phyloP scores from a whole-genome alignment of 2,113 vertebrate genomes.

The Cromileptes altivelis region DNA sequence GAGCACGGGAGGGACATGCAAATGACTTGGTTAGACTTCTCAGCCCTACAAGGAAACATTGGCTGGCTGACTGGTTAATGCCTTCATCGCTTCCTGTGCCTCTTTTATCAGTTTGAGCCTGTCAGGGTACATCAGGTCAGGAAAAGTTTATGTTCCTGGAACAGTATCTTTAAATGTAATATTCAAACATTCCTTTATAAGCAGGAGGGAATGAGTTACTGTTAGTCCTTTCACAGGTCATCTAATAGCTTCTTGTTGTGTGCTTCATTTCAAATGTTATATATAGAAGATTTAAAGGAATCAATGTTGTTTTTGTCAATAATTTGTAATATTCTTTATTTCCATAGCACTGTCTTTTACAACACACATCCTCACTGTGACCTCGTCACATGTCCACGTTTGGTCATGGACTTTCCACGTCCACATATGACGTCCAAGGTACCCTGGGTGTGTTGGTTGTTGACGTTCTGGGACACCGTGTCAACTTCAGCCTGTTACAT shows the following conservation, averaged over 20 bases:
- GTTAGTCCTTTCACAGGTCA: neutral
- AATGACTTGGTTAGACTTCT: slow-evolving; percentile 28
- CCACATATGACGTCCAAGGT: too few relatives aligned
- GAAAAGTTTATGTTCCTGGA: neutral
- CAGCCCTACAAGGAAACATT: slow-evolving; percentile 41
- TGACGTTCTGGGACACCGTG: too few relatives aligned
- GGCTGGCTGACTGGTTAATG: slow-evolving; percentile 9
- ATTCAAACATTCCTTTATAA: neutral
- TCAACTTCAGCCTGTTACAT: too few relatives aligned
- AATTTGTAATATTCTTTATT: too few relatives aligned
- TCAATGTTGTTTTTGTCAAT: too few relatives aligned
- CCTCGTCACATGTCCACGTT: too few relatives aligned
- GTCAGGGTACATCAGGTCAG: too few relatives aligned
- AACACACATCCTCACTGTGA: too few relatives aligned
- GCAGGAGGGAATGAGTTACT: neutral
- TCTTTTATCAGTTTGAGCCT: slow-evolving; percentile 38
- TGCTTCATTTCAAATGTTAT: neutral
- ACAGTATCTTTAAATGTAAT: neutral
- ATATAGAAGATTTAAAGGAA: neutral
- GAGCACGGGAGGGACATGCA: slow-evolving; percentile 47
- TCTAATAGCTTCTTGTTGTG: neutral
- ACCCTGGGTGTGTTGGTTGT: too few relatives aligned
- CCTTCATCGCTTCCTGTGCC: slow-evolving; percentile 39
- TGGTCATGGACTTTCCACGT: too few relatives aligned
- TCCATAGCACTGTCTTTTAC: too few relatives aligned